A percentile compares a stretch with the other conserved stretches of the same genome.
Evolutionary conservation across 1,140 invertebrate genomes (phyloP).

Genomic region (Atta texana): DNA sequence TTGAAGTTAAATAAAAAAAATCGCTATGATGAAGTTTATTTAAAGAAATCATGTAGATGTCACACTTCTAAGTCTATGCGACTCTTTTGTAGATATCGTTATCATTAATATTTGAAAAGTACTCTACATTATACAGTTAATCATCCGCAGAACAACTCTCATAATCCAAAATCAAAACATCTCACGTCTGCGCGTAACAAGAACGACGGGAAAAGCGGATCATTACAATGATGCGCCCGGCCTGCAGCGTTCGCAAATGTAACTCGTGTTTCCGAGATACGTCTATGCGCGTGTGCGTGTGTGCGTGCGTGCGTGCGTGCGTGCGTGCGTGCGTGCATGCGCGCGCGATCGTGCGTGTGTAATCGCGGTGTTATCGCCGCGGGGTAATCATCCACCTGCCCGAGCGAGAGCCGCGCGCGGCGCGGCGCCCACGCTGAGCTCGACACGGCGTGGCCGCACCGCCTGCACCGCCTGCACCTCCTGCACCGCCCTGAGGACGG

Average conservation of each 20-base stretch:
- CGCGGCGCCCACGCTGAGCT: slow-evolving; percentile 68
- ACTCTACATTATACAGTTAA: slow-evolving; percentile 21
- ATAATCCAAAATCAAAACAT: slow-evolving; percentile 59
- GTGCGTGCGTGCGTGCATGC: not conserved
- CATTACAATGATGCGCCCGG: slow-evolving; percentile 66
- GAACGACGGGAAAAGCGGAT: slow-evolving; percentile 71
- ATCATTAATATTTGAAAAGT: not conserved
- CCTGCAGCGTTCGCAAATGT: slow-evolving; percentile 26
- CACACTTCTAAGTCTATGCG: too few species aligned
- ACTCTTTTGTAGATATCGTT: not conserved
- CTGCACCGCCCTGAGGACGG: not conserved
- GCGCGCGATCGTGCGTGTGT: slow-evolving; percentile 61
- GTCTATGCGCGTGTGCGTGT: not conserved
- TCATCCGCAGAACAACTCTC: slow-evolving; percentile 31
- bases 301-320: not conserved
- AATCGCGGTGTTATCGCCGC: slow-evolving; percentile 76
- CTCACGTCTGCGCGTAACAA: slow-evolving; percentile 46
- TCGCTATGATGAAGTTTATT: not conserved
- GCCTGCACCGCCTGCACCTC: not conserved
- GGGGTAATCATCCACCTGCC: slow-evolving; percentile 80
- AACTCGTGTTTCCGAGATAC: slow-evolving; percentile 41
- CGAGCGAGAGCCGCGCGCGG: slow-evolving; percentile 70
- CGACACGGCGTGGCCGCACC: slow-evolving; percentile 24
- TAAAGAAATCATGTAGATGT: not conserved
- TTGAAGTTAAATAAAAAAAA: not conserved